These are phyloP conservation scores for Gulo gulo DNA, from an alignment of 2,113 vertebrate species.

Conservation along the genomic window DNA sequence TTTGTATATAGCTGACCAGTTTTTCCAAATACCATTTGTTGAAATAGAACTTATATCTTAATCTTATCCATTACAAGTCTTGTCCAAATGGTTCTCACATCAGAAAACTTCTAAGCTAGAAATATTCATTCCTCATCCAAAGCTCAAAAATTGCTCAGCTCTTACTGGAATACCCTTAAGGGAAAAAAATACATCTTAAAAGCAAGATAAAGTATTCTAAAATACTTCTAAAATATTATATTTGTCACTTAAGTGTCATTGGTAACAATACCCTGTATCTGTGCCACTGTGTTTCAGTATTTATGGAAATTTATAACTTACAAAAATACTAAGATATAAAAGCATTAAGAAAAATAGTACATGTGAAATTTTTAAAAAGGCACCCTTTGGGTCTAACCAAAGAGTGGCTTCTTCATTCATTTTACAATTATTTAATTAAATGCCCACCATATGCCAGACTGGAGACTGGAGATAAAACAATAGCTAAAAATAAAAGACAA, in stretches of 20 bases:
- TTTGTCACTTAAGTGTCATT: background rate
- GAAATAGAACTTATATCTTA: background rate
- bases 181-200: background rate
- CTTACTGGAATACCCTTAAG: background rate
- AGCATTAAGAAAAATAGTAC: background rate
- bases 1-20: background rate
- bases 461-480: background rate
- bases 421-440: background rate
- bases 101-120: background rate
- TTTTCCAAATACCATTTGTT: background rate
- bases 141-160: background rate
- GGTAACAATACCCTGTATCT: background rate
- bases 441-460: background rate
- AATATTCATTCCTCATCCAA: background rate
- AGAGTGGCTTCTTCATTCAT: background rate
- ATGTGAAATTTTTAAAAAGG: background rate
- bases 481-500: background rate
- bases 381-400: background rate
- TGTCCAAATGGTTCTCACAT: background rate
- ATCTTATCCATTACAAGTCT: background rate
- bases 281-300: background rate
- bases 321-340: background rate
- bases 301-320: background rate
- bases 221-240: background rate
- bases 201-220: background rate